These are phyloP conservation scores for Tachina lurida DNA, from an alignment of 2,888 invertebrate species.

Conservation along the genomic window DNA sequence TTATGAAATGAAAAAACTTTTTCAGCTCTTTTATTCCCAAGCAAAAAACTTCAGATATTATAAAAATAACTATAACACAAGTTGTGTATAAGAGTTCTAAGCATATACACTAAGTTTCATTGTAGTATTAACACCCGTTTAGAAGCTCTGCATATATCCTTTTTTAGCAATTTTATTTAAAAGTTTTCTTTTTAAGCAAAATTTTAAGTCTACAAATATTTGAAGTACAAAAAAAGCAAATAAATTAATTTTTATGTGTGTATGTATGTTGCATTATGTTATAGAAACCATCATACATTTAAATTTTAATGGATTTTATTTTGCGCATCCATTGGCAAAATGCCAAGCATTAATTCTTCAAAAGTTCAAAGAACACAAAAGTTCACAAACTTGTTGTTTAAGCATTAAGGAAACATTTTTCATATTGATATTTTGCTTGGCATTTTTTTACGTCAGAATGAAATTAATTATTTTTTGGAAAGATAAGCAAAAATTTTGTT, in stretches of 20 bases:
- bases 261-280: background rate
- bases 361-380: constrained; percentile 43
- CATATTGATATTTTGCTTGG: background rate
- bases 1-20: no score
- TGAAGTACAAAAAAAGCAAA: background rate
- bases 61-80: background rate
- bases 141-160: constrained; percentile 2
- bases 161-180: background rate
- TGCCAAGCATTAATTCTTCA: constrained; percentile 13
- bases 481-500: background rate
- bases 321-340: constrained; percentile 3
- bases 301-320: background rate
- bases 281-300: background rate
- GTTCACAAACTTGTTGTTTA: background rate
- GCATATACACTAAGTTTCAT: background rate
- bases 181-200: background rate
- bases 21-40: no score
- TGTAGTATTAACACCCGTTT: background rate
- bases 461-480: constrained; percentile 3
- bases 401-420: background rate
- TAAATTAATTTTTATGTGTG: background rate
- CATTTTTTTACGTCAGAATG: constrained; percentile 8
- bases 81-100: background rate
- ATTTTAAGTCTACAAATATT: background rate
- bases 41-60: background rate